These are phyloP conservation scores for Clarias magur DNA, from an alignment of 2,113 vertebrate species.

Conservation along the genomic window DNA sequence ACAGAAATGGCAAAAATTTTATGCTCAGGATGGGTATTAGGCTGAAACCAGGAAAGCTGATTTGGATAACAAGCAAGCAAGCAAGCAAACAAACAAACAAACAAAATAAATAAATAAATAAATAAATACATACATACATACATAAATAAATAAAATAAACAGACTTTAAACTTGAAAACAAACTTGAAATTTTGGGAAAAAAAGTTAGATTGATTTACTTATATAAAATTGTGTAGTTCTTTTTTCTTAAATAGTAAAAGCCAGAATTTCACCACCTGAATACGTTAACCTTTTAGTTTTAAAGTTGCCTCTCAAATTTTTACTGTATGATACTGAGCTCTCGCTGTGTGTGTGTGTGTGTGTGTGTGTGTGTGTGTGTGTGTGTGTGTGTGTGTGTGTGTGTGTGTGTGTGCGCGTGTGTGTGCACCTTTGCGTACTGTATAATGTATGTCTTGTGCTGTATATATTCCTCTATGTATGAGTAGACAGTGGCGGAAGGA, in stretches of 20 bases:
- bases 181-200: no score
- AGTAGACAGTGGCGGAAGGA: constrained; percentile 66
- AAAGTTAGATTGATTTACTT: background rate
- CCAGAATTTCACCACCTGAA: background rate
- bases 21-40: background rate
- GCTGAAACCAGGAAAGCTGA: background rate
- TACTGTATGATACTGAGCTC: background rate
- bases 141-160: no score
- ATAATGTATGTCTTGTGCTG: background rate
- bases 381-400: background rate
- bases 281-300: background rate
- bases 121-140: background rate
- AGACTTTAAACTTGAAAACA: no score
- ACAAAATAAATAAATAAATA: no score
- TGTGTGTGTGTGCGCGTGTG: constrained; percentile 7
- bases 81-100: no score
- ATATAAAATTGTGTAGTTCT: no score
- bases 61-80: background rate
- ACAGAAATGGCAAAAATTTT: no score
- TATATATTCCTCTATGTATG: constrained; percentile 32
- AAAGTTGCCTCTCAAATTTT: background rate
- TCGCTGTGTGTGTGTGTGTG: background rate
- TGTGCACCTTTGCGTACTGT: background rate
- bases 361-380: background rate
- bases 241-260: background rate